Percentiles rank a stretch among this genome's conserved stretches.
phyloP scores from a whole-genome alignment of 2,797 vertebrate species.

The Pygocentrus nattereri region DNA sequence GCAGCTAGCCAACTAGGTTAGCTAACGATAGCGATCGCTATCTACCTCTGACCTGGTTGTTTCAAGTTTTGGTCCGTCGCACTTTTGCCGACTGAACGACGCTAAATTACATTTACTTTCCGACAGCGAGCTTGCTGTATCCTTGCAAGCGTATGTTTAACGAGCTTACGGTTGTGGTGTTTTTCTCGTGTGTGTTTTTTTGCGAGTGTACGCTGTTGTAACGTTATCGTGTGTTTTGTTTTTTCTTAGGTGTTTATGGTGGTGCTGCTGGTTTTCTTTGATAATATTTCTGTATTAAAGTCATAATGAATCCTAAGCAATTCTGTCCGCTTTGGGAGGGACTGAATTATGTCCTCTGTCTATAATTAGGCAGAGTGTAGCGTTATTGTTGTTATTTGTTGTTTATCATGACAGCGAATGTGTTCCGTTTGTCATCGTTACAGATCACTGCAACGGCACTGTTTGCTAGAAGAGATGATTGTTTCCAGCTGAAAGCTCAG shows the following conservation, averaged over 20 bases:
- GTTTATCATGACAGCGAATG: background rate
- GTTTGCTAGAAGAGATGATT: constrained; percentile 12
- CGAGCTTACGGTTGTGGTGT: background rate
- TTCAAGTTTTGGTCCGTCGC: background rate
- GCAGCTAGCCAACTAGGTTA: background rate
- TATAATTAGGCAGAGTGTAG: too few relatives aligned
- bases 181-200: too few relatives aligned
- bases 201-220: too few relatives aligned
- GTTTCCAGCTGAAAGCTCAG: constrained; percentile 14
- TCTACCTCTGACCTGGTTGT: background rate
- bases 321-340: too few relatives aligned
- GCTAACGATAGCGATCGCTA: background rate
- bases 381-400: background rate
- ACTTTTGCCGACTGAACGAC: background rate
- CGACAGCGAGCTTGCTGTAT: background rate
- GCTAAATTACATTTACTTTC: background rate
- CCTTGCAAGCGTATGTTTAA: too few relatives aligned
- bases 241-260: too few relatives aligned
- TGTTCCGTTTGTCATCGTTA: constrained; percentile 1
- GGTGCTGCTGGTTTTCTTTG: too few relatives aligned
- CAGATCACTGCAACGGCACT: constrained; percentile 29
- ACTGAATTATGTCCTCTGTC: too few relatives aligned
- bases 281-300: too few relatives aligned
- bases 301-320: too few relatives aligned
- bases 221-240: too few relatives aligned